Percentiles rank a stretch among this genome's conserved stretches.
These are phyloP conservation scores for Anthophora plumipes DNA, from an alignment of 2,888 invertebrate species.

Conservation along the genomic window DNA sequence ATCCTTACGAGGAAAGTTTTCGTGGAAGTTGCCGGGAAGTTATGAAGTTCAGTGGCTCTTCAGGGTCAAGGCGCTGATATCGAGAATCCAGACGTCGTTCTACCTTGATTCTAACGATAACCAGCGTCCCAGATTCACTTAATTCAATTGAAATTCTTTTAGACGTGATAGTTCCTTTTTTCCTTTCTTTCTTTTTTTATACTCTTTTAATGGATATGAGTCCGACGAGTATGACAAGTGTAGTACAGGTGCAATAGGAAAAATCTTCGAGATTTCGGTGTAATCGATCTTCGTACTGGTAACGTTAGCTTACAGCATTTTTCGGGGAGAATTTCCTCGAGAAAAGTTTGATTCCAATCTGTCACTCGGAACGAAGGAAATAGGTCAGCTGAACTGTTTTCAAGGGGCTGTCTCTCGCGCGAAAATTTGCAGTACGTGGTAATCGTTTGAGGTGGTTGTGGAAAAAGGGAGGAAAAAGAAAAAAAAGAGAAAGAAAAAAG, in stretches of 20 bases:
- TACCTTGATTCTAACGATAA: not conserved
- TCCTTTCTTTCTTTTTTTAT: too few species aligned
- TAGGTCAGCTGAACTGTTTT: slow-evolving; percentile 60
- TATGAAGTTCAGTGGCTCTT: slow-evolving; percentile 43
- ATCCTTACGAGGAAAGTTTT: slow-evolving; percentile 28
- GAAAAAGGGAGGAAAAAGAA: slow-evolving; percentile 10
- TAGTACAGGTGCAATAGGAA: not conserved
- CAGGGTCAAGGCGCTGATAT: slow-evolving; percentile 53
- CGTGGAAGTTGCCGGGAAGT: slow-evolving; percentile 39
- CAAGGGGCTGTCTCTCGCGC: slow-evolving; percentile 48
- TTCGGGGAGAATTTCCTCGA: slow-evolving; percentile 30
- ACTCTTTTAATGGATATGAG: not conserved
- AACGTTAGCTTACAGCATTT: slow-evolving; percentile 16
- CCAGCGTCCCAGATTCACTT: too few species aligned
- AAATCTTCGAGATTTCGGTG: slow-evolving; percentile 1
- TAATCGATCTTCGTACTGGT: slow-evolving; percentile 28
- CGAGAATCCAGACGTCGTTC: not conserved
- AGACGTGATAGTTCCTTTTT: not conserved
- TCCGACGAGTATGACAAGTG: not conserved
- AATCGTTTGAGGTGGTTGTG: slow-evolving; percentile 47
- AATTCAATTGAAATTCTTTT: not conserved
- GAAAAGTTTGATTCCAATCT: slow-evolving; percentile 54
- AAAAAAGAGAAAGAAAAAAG: not conserved
- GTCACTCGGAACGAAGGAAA: slow-evolving; percentile 53
- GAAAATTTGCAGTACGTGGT: slow-evolving; percentile 56